Conservation (phyloP, 2,888 invertebrate genomes). For the Ophion ellenae region DNA sequence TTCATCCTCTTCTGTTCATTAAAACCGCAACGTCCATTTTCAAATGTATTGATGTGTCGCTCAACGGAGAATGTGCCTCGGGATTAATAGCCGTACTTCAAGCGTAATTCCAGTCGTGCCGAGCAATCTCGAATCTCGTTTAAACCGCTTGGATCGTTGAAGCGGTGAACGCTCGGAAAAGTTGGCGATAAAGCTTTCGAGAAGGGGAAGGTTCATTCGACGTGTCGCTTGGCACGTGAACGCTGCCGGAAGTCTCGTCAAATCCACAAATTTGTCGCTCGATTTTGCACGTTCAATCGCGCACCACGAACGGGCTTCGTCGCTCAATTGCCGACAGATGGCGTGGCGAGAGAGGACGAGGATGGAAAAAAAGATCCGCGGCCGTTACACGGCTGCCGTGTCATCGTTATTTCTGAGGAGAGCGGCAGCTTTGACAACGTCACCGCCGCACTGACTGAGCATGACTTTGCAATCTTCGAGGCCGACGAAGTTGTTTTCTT, state of each 20-base stretch:
- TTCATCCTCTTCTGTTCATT: neutral
- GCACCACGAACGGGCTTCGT: neutral
- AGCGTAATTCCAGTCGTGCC: constrained; percentile 7
- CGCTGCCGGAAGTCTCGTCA: constrained; percentile 6
- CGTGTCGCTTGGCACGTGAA: neutral
- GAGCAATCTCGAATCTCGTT: neutral
- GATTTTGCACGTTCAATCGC: neutral
- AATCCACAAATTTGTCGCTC: neutral
- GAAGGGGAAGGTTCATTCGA: neutral
- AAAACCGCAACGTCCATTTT: neutral
- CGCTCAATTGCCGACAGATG: constrained; percentile 6
- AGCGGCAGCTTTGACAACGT: constrained; percentile 82
- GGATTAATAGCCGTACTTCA: constrained; percentile 2
- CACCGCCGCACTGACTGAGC: constrained; percentile 81
- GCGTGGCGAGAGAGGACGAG: neutral
- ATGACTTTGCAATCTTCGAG: constrained; percentile 81
- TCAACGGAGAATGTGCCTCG: neutral
- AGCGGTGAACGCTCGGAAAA: neutral
- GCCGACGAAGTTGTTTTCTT: constrained; percentile 80
- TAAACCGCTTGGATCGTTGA: neutral
- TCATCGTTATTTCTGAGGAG: constrained; percentile 80
- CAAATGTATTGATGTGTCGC: constrained; percentile 8
- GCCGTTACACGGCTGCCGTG: constrained; percentile 78
- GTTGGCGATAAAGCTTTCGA: neutral
- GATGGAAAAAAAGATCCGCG: neutral